Evolutionary conservation across 2,797 vertebrate species (phyloP).

Genomic region (Pempheris klunzingeri): DNA sequence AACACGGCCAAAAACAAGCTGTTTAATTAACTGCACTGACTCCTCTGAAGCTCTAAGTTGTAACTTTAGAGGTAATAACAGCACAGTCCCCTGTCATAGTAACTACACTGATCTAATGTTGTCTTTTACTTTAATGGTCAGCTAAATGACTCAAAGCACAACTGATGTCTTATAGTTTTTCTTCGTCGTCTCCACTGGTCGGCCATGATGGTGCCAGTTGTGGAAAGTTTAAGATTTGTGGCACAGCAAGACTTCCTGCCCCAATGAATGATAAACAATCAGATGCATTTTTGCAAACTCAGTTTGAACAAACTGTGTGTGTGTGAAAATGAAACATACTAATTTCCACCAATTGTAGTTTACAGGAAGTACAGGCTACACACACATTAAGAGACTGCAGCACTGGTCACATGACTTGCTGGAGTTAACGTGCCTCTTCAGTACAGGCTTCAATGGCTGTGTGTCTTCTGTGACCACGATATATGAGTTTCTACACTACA

Average conservation of each 20-base stretch:
- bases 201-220: neutral
- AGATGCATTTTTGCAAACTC: neutral
- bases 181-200: neutral
- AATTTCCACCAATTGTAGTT: slow-evolving; percentile 14
- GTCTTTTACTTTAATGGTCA: neutral
- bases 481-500: neutral
- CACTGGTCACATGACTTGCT: neutral
- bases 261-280: neutral
- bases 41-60: neutral
- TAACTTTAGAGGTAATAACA: neutral
- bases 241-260: neutral
- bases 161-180: neutral
- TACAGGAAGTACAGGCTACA: slow-evolving; percentile 13
- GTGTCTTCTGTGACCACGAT: neutral
- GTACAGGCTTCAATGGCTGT: neutral
- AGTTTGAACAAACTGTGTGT: no score
- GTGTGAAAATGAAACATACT: neutral
- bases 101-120: neutral
- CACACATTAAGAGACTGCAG: slow-evolving; percentile 11
- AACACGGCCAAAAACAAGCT: neutral
- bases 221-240: neutral
- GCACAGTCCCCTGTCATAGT: neutral
- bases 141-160: neutral
- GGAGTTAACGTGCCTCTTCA: neutral
- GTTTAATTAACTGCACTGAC: neutral